Evolutionary conservation across 2,888 invertebrate genomes (phyloP).

Genomic region (Hirudinaria manillensis): DNA sequence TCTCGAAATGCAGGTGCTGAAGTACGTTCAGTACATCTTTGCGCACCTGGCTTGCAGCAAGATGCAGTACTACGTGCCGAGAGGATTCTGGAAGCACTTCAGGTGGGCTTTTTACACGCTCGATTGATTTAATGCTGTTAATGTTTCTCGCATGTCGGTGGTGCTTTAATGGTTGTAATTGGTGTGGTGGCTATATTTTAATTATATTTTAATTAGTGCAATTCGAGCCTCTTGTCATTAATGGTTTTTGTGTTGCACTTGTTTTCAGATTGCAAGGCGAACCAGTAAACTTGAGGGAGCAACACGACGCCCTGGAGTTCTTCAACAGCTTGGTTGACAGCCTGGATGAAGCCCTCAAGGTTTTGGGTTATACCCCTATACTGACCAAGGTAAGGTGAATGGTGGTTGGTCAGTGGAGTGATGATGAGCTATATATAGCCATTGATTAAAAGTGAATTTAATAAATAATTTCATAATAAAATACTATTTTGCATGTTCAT

Average conservation of each 20-base stretch:
- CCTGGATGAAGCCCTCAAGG: constrained; percentile 89
- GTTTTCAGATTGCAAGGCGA: constrained; percentile 76
- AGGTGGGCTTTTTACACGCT: constrained; percentile 60
- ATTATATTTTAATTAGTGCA: too few species aligned
- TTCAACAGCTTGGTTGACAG: constrained; percentile 94
- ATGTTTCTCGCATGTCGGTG: too few species aligned
- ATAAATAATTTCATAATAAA: neutral
- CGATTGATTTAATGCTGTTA: too few species aligned
- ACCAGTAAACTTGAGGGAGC: constrained; percentile 91
- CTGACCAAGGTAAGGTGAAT: constrained; percentile 56
- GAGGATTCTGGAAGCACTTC: constrained; percentile 94
- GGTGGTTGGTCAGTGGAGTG: neutral
- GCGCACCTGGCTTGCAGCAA: constrained; percentile 91
- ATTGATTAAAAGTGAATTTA: neutral
- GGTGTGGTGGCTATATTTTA: too few species aligned
- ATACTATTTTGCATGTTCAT: neutral
- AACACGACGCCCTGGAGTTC: constrained; percentile 97
- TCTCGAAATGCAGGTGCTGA: constrained; percentile 58
- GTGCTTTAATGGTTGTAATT: too few species aligned
- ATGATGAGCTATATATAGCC: neutral
- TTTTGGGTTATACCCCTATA: constrained; percentile 65
- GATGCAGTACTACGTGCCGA: constrained; percentile 93
- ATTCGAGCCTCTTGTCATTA: too few species aligned
- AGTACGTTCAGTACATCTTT: constrained; percentile 94
- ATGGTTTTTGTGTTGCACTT: too few species aligned